Conservation (phyloP, 2,113 vertebrate species). For the Camelus dromedarius region DNA sequence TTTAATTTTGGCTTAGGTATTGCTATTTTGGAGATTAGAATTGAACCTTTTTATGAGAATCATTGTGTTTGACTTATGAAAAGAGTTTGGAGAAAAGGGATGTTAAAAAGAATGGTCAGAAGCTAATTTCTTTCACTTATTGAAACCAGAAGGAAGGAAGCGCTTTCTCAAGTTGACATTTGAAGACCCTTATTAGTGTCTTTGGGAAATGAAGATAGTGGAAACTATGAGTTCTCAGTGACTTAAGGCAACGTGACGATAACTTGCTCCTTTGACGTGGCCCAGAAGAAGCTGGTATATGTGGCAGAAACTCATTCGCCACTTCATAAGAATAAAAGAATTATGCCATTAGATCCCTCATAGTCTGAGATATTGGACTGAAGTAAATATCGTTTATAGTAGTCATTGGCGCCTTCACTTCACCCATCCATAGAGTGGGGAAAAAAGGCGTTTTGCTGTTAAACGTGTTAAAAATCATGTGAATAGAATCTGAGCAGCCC, state of each 20-base stretch:
- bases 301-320: background rate
- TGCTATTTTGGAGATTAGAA: constrained; percentile 62
- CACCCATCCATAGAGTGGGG: background rate
- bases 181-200: constrained; percentile 51
- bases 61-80: constrained; percentile 71
- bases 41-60: constrained; percentile 68
- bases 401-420: background rate
- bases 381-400: constrained; percentile 9
- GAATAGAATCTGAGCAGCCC: background rate
- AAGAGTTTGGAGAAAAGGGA: constrained; percentile 70
- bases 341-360: background rate
- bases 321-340: background rate
- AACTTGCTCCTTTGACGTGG: background rate
- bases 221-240: background rate
- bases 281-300: fast-evolving
- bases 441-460: background rate
- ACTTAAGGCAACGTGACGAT: background rate
- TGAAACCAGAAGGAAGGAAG: constrained; percentile 73
- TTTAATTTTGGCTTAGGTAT: background rate
- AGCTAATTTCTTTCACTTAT: constrained; percentile 65
- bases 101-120: constrained; percentile 75
- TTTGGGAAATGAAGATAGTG: background rate
- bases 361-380: background rate
- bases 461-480: background rate
- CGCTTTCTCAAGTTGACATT: constrained; percentile 75